phyloP scores from a whole-genome alignment of 2,113 vertebrate genomes.

The Tautogolabrus adspersus region DNA sequence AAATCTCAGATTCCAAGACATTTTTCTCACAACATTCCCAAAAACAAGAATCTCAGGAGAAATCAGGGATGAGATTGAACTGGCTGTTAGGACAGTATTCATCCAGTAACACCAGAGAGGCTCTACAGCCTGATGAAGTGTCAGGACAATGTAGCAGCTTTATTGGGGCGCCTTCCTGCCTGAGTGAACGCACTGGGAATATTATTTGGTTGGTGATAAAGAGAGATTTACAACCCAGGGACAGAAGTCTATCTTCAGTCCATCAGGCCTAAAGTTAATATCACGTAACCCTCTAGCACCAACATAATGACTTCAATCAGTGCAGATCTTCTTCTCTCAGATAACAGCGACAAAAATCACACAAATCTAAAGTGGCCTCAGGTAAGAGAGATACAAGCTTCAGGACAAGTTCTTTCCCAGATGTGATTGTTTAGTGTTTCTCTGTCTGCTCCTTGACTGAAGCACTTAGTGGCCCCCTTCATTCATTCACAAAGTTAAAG shows the following conservation, averaged over 20 bases:
- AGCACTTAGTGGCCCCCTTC: constrained; percentile 55
- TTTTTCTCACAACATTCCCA: too few relatives aligned
- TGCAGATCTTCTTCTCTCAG: constrained; percentile 4
- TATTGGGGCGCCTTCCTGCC: constrained; percentile 45
- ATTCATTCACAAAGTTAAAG: constrained; percentile 51
- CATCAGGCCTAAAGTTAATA: constrained; percentile 52
- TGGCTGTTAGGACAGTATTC: too few relatives aligned
- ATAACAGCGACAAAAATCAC: constrained; percentile 5
- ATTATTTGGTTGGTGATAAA: constrained; percentile 75
- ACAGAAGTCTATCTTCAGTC: constrained; percentile 61
- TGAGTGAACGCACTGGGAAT: constrained; percentile 44
- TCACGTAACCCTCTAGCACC: constrained; percentile 38
- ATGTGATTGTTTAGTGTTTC: constrained; percentile 51
- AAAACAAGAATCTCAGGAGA: too few relatives aligned
- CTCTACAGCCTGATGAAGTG: constrained; percentile 46
- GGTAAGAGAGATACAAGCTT: constrained; percentile 17
- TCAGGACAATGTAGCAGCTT: constrained; percentile 58
- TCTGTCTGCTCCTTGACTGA: constrained; percentile 50
- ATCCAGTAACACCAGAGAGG: background rate
- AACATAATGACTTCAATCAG: constrained; percentile 29
- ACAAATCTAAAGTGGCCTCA: constrained; percentile 12
- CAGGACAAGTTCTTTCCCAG: constrained; percentile 17
- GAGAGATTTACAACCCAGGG: constrained; percentile 69
- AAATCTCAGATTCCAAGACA: too few relatives aligned
- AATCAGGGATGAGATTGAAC: too few relatives aligned